A percentile compares a stretch with the other conserved stretches of the same genome.
Evolutionary conservation across 2,797 vertebrate genomes (phyloP).

Genomic region (Vultur gryphus): DNA sequence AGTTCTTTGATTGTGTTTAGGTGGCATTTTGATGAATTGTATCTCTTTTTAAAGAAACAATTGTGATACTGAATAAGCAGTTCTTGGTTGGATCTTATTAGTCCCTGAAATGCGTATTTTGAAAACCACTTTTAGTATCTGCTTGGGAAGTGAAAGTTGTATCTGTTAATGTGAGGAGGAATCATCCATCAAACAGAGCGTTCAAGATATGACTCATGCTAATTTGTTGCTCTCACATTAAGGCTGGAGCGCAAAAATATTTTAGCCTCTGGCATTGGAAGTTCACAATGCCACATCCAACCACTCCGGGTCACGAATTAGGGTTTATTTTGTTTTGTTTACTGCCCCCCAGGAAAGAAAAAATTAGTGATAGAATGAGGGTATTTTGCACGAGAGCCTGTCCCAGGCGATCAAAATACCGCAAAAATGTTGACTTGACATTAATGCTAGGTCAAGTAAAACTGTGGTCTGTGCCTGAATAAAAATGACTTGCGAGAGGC

Average conservation of each 20-base stretch:
- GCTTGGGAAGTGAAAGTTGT: slow-evolving; percentile 69
- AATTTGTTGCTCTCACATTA: slow-evolving; percentile 74
- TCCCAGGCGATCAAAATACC: neutral
- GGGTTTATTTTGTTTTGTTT: slow-evolving; percentile 13
- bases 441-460: slow-evolving; percentile 36
- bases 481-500: slow-evolving; percentile 23
- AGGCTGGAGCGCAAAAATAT: slow-evolving; percentile 71
- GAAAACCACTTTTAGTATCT: slow-evolving; percentile 45
- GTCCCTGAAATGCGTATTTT: slow-evolving; percentile 39
- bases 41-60: neutral
- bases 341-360: slow-evolving; percentile 20
- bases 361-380: neutral
- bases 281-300: slow-evolving; percentile 66
- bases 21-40: slow-evolving; percentile 29
- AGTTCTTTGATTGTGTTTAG: slow-evolving; percentile 33
- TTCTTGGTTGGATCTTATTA: slow-evolving; percentile 1
- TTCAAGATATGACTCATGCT: slow-evolving; percentile 80
- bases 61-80: slow-evolving; percentile 21
- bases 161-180: slow-evolving; percentile 70
- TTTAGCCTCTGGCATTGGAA: slow-evolving; percentile 76
- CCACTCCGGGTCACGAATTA: slow-evolving; percentile 61
- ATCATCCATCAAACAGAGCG: slow-evolving; percentile 69
- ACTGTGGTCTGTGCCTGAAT: neutral
- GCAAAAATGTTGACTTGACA: slow-evolving; percentile 36
- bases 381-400: neutral